These are phyloP conservation scores for Polia nebulosa DNA, from an alignment of 2,888 invertebrate genomes.

Conservation along the genomic window DNA sequence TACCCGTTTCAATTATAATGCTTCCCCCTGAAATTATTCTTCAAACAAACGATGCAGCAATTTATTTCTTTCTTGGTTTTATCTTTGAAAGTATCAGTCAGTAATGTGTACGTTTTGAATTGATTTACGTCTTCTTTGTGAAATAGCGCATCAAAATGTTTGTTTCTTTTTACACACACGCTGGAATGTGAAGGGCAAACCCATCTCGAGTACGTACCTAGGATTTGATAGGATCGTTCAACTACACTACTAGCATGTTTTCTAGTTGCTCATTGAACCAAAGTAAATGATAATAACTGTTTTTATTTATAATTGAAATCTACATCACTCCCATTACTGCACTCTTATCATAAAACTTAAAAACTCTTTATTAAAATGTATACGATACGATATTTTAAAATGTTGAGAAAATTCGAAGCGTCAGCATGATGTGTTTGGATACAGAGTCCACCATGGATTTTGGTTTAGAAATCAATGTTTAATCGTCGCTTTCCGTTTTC, in stretches of 20 bases:
- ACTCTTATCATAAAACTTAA: neutral
- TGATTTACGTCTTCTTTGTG: slow-evolving; percentile 41
- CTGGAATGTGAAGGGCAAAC: slow-evolving; percentile 58
- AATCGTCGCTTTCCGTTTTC: too few relatives aligned
- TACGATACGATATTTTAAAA: neutral
- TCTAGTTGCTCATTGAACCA: slow-evolving; percentile 38
- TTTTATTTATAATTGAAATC: too few relatives aligned
- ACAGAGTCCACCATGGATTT: neutral
- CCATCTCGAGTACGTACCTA: slow-evolving; percentile 31
- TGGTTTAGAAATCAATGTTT: neutral
- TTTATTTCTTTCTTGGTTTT: slow-evolving; percentile 32
- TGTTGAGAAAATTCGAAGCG: neutral
- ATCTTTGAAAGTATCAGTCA: slow-evolving; percentile 19
- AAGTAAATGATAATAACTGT: too few relatives aligned
- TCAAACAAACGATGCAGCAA: neutral
- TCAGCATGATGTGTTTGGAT: neutral
- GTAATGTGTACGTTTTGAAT: slow-evolving; percentile 25
- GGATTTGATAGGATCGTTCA: slow-evolving; percentile 32
- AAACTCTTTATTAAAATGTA: too few relatives aligned
- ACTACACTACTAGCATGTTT: slow-evolving; percentile 25
- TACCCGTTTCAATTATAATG: neutral
- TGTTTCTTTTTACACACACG: slow-evolving; percentile 42
- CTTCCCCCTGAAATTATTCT: slow-evolving; percentile 9
- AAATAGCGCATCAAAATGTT: slow-evolving; percentile 42
- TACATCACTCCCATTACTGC: neutral